A percentile compares a stretch with the other conserved stretches of the same genome.
These are phyloP conservation scores for Peribatodes rhomboidaria DNA, from an alignment of 2,888 invertebrate genomes.

Conservation along the genomic window DNA sequence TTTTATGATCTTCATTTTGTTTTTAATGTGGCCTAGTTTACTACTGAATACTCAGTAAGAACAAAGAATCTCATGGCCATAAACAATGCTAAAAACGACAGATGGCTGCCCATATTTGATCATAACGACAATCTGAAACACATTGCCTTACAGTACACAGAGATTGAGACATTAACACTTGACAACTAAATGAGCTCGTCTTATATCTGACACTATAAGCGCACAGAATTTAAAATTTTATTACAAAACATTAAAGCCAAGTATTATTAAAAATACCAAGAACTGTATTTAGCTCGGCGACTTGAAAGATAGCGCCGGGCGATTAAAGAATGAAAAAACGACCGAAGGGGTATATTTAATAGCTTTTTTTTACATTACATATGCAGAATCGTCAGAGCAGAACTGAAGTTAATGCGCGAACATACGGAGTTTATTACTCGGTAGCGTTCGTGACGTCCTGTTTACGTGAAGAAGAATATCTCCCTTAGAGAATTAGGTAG, in stretches of 20 bases:
- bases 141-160: constrained; percentile 20
- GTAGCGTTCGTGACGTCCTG: constrained; percentile 74
- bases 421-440: constrained; percentile 51
- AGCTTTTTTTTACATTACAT: constrained; percentile 73
- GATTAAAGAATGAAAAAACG: constrained; percentile 68
- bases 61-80: constrained; percentile 12
- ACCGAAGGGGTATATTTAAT: constrained; percentile 66
- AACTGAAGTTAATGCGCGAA: constrained; percentile 62
- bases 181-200: constrained; percentile 31
- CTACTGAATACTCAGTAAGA: constrained; percentile 21
- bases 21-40: constrained; percentile 35
- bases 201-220: constrained; percentile 34
- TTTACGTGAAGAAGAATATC: constrained; percentile 66
- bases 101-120: constrained; percentile 20
- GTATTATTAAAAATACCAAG: constrained; percentile 50
- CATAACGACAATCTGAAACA: constrained; percentile 22
- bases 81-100: constrained; percentile 22
- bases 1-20: constrained; percentile 37
- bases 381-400: constrained; percentile 74
- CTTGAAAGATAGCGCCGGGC: constrained; percentile 72
- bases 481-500: constrained; percentile 65
- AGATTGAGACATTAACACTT: constrained; percentile 37
- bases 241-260: constrained; percentile 43
- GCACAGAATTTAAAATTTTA: constrained; percentile 39
- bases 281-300: constrained; percentile 57